Evolutionary conservation across 2,113 vertebrate genomes (phyloP).

Genomic region (Cynocephalus volans): DNA sequence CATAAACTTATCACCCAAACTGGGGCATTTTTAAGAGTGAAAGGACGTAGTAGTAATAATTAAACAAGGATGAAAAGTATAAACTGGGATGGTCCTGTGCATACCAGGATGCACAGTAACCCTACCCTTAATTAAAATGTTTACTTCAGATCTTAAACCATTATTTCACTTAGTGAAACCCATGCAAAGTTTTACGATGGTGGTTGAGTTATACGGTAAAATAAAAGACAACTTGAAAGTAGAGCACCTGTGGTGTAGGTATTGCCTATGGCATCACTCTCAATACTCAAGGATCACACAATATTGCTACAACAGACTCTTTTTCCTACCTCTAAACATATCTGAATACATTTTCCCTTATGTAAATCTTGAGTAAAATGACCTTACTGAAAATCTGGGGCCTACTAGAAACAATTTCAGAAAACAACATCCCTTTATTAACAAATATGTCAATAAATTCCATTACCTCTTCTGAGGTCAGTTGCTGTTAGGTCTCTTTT

Average conservation of each 20-base stretch:
- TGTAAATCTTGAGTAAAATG: constrained; percentile 1
- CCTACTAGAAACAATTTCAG: neutral
- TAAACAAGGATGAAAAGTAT: constrained; percentile 32
- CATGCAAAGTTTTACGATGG: neutral
- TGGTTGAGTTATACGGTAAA: neutral
- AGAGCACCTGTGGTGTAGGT: neutral
- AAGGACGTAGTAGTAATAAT: constrained; percentile 55
- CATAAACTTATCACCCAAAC: neutral
- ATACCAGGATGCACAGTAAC: constrained; percentile 59
- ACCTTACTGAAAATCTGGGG: neutral
- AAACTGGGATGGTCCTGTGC: neutral
- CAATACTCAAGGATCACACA: neutral
- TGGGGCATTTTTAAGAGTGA: constrained; percentile 16
- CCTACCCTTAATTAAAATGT: neutral
- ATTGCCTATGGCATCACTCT: neutral
- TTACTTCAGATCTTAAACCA: constrained; percentile 6
- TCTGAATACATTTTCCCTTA: neutral
- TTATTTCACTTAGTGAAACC: neutral
- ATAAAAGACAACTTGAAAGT: neutral
- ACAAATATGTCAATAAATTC: neutral
- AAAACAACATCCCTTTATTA: neutral
- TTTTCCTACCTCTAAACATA: neutral
- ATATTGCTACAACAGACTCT: neutral
- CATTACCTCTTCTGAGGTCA: neutral
- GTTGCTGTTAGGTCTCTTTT: neutral